Evolutionary conservation across 1,140 invertebrate species (phyloP).

Genomic region (Drosophila lini): DNA sequence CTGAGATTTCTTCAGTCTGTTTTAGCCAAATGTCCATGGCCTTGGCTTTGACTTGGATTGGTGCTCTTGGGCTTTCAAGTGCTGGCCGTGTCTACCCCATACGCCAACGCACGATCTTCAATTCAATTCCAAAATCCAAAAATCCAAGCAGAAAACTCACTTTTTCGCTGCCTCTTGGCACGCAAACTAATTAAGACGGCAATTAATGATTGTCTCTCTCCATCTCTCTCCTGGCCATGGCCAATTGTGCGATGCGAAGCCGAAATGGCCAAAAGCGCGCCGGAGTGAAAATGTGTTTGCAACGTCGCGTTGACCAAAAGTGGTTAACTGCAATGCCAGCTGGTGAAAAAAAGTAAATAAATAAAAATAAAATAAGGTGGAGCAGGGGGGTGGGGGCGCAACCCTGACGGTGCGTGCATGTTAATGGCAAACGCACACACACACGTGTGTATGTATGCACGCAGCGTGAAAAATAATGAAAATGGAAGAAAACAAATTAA

Average conservation of each 20-base stretch:
- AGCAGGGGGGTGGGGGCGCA: background rate
- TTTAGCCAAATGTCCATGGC: conserved; percentile 20
- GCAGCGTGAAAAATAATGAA: conserved; percentile 36
- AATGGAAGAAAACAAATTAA: conserved; percentile 64
- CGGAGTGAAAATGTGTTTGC: conserved; percentile 65
- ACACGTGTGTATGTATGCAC: conserved; percentile 25
- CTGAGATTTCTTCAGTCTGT: conserved; percentile 8
- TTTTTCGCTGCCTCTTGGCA: conserved; percentile 22
- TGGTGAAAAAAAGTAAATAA: conserved; percentile 19
- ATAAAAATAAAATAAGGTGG: conserved; percentile 14
- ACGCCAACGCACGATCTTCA: conserved; percentile 32
- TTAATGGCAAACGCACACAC: conserved; percentile 47
- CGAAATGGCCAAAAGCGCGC: conserved; percentile 46
- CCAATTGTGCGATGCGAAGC: conserved; percentile 36
- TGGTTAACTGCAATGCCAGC: conserved; percentile 39
- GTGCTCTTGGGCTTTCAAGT: background rate
- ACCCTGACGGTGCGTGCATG: conserved; percentile 40
- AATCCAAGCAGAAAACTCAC: conserved; percentile 15
- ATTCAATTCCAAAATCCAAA: conserved; percentile 6
- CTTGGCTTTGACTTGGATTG: conserved; percentile 12
- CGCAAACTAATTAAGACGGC: conserved; percentile 51
- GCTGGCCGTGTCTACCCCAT: conserved; percentile 6
- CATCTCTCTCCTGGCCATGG: conserved; percentile 7
- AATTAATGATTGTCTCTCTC: conserved; percentile 42
- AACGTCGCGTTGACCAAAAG: conserved; percentile 55